Evolutionary conservation across 2,797 vertebrate genomes (phyloP).

Genomic region (Ataeniobius toweri): DNA sequence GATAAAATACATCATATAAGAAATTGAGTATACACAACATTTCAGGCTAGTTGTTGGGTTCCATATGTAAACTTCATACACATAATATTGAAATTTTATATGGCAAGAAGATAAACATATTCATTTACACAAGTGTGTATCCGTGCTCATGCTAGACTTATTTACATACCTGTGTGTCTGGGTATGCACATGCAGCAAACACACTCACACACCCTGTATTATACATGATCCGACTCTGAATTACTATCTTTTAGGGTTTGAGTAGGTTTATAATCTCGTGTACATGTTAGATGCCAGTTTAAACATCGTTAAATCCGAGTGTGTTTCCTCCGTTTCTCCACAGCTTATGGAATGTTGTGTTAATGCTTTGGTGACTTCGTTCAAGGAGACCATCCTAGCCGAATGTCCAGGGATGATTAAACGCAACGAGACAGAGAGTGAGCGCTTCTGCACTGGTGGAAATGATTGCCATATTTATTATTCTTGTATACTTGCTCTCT

Average conservation of each 20-base stretch:
- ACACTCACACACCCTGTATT: not conserved
- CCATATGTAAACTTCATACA: too few species aligned
- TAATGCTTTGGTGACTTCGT: slow-evolving; percentile 95
- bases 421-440: slow-evolving; percentile 97
- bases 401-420: slow-evolving; percentile 99
- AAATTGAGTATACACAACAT: too few species aligned
- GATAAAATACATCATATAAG: too few species aligned
- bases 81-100: too few species aligned
- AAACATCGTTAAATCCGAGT: not conserved
- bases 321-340: slow-evolving; percentile 6
- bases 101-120: too few species aligned
- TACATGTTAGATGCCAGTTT: not conserved
- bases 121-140: too few species aligned
- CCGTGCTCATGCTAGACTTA: too few species aligned
- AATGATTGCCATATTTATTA: too few species aligned
- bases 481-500: not conserved
- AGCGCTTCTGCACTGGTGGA: slow-evolving; percentile 64
- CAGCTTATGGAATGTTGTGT: slow-evolving; percentile 99
- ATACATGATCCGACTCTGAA: not conserved
- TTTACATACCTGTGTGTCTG: too few species aligned
- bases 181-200: too few species aligned
- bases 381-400: slow-evolving; percentile 96
- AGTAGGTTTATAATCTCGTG: not conserved
- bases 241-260: not conserved
- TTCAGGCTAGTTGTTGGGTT: too few species aligned